Base-by-base conservation (phyloP, 2,113 vertebrate genomes). In the Festucalex cinctus region DNA sequence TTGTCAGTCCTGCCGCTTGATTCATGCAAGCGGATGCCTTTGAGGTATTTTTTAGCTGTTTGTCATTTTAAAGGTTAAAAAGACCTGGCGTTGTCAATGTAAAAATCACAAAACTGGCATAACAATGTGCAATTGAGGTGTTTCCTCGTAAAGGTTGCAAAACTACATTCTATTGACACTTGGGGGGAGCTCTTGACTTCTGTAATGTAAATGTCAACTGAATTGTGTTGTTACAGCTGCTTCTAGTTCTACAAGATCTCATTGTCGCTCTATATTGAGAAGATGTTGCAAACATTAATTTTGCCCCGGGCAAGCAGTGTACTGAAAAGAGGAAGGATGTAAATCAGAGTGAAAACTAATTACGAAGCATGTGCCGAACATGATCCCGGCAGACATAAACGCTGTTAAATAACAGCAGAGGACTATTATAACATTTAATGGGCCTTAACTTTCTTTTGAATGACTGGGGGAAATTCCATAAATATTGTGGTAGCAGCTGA, bases 401-500 rank as follows among this genome's bases (percentile, higher is more conserved):
- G 16, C 22, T 32, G 17, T 62, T 44, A 37, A 61, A 62, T 28
- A 65, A 73, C 41, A 22, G 28, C n/a, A 24, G 2, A 62, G 22
- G 22, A 13, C 60, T 43, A 17, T 26, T 62, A 62, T 43, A 26
- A 32, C 28, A 32, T 32, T 32, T 32, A 32, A 2, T 32, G 28
- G 28, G 28, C 57, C 41, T 44, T 73, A 44, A 67, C 62, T 70
- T 70, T 69, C 43, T 51, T 5, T 43, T 65, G 6, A 74, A 67
- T 54, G 56, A 78, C 28, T 36, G 66, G 46, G 78, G 77, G 68
- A 75, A 77, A 81, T 71, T 86, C 69, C 75, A 78, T 35, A 12
- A 44, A 44, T 70, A 72, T 44, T 43, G 53, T 48, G 17, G 53
- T 74, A 53, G 41, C 44, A 46, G 32, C 17, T 69, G 53, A 73